Evolutionary conservation across 2,888 invertebrate genomes (phyloP), one percentile per base, ranked within the genome.

Genomic region (Cryptus viduatorius): DNA sequence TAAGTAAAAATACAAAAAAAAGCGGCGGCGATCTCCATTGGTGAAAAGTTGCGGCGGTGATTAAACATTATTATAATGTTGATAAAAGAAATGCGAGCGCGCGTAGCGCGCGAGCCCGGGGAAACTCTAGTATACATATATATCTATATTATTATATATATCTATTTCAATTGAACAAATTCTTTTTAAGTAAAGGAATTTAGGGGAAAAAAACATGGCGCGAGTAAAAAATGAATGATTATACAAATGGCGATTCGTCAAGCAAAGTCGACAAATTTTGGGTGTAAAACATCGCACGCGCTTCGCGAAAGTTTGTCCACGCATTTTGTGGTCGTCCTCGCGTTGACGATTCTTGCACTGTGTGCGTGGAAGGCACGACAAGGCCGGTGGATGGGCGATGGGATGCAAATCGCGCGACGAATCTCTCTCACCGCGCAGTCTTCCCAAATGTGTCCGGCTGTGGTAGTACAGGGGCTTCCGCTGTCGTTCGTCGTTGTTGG

Each of bases 391-490:
- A 19, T 19, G 10, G 19, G 56, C 56, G 61, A 82, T 73, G 78
- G 68, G 79, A 90, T 90, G 90, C 89, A 89, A 90, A 91, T 88
- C 48, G 69, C 14, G n/a, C 53, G 53, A 24, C 53, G 67, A 67
- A 67, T 19, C 31, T 82, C 83, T 59, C 69, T 79, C 82, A 86
- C 87, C 31, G 87, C 87, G 87, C 87, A 87, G 19, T 56, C 31
- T 29, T 56, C 19, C 42, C 10, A 72, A 72, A 72, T 37, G 37
- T 68, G 29, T 68, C 67, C 16, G 65, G 5, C 65, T 14, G 42
- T 65, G 44, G 37, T 37, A 16, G 37, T 7, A 4, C 14, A 50
- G 19, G 19, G 16, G 19, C 19, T 8, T 50, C 37, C 16, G n/a
- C 16, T 37, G 29, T n/a, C 59, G 73, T 50, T 65, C 37, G 69